Conservation (phyloP, 2,113 vertebrate genomes). For the Myotis yumanensis region DNA sequence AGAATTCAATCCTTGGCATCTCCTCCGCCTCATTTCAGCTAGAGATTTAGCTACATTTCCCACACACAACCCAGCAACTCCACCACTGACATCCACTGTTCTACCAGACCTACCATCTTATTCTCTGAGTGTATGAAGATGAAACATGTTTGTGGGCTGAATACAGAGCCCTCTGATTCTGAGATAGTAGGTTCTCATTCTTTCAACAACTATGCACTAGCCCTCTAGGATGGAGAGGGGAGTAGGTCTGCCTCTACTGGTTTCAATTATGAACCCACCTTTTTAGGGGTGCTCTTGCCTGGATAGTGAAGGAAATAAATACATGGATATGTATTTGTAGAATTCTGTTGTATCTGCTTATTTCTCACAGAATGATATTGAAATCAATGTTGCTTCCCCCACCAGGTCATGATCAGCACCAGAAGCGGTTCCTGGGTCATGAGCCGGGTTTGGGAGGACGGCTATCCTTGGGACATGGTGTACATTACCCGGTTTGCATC, state of each 20-base stretch:
- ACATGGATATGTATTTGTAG: background rate
- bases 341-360: background rate
- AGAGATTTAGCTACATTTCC: background rate
- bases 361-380: background rate
- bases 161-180: background rate
- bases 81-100: background rate
- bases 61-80: background rate
- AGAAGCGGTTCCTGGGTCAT: slow-evolving; percentile 88
- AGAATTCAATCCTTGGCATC: background rate
- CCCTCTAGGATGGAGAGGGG: background rate
- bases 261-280: background rate
- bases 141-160: background rate
- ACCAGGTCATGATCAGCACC: slow-evolving; percentile 90
- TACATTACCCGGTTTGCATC: slow-evolving; percentile 75
- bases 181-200: background rate
- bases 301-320: background rate
- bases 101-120: background rate
- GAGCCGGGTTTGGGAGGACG: slow-evolving; percentile 81
- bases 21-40: background rate
- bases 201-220: background rate
- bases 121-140: background rate
- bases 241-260: background rate
- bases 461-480: slow-evolving; percentile 87
- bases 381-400: background rate
- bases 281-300: background rate